A percentile compares a stretch with the other conserved stretches of the same genome.
Evolutionary conservation across 1,140 invertebrate genomes (phyloP).

Genomic region (Cyphomyrmex costatus): DNA sequence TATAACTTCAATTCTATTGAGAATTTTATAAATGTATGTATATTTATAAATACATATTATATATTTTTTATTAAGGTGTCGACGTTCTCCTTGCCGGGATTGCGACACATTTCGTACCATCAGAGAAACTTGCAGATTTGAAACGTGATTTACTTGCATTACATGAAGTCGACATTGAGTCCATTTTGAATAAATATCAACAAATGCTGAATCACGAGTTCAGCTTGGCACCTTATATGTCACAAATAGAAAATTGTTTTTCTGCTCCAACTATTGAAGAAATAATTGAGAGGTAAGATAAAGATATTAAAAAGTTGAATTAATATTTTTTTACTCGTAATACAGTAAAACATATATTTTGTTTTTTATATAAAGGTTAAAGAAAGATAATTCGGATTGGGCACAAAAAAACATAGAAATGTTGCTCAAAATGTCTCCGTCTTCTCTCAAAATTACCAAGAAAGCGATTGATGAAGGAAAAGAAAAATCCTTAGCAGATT

Average conservation of each 20-base stretch:
- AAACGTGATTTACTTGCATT: constrained; percentile 89
- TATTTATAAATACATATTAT: not conserved
- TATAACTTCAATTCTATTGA: constrained; percentile 43
- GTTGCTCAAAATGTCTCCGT: constrained; percentile 96
- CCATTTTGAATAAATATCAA: constrained; percentile 88
- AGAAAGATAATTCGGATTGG: constrained; percentile 88
- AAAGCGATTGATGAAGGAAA: constrained; percentile 92
- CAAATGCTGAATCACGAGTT: constrained; percentile 89
- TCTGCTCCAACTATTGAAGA: constrained; percentile 92
- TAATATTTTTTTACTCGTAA: constrained; percentile 16
- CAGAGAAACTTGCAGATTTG: constrained; percentile 90
- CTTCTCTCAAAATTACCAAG: constrained; percentile 96
- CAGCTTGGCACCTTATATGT: constrained; percentile 90
- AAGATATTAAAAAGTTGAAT: not conserved
- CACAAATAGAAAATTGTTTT: constrained; percentile 95
- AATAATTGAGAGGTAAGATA: constrained; percentile 90
- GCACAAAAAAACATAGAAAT: constrained; percentile 88
- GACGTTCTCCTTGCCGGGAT: constrained; percentile 97
- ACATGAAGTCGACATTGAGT: constrained; percentile 88
- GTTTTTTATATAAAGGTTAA: constrained; percentile 74
- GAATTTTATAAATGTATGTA: not conserved
- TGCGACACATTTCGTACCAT: constrained; percentile 96
- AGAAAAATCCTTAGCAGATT: constrained; percentile 92
- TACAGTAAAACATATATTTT: not conserved
- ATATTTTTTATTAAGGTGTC: constrained; percentile 87